Percentiles rank a stretch among this genome's conserved stretches.
Conservation (phyloP, 2,113 vertebrate species). For the Mus spicilegus region DNA sequence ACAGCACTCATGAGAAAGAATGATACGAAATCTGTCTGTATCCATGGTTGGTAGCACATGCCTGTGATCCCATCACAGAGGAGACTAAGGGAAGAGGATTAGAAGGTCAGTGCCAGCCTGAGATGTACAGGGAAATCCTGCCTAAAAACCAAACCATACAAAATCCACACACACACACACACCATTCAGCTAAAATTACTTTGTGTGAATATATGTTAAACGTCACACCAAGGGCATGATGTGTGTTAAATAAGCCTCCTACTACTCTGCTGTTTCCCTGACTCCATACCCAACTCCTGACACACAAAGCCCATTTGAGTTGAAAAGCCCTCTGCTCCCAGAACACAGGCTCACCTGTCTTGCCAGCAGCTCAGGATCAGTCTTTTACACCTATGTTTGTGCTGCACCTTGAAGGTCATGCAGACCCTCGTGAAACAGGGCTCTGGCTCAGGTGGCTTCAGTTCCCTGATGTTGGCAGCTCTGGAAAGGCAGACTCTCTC, state of each 20-base stretch:
- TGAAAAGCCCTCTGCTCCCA: neutral
- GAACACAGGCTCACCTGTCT: neutral
- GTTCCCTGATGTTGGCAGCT: constrained; percentile 80
- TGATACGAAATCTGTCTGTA: neutral
- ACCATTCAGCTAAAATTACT: neutral
- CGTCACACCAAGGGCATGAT: neutral
- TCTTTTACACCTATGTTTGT: neutral
- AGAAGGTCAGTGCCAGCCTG: neutral
- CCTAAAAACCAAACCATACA: neutral
- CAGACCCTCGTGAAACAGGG: constrained; percentile 79
- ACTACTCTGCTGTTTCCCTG: neutral
- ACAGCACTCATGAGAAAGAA: neutral
- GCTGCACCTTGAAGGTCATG: constrained; percentile 78
- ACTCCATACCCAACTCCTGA: neutral
- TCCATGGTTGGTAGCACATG: neutral
- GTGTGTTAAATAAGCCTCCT: neutral
- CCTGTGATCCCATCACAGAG: neutral
- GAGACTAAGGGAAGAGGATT: neutral
- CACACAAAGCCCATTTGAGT: neutral
- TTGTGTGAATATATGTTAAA: neutral
- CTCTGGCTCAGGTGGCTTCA: constrained; percentile 57
- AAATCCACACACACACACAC: neutral
- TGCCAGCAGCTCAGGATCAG: neutral
- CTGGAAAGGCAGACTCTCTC: constrained; percentile 82
- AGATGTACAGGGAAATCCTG: neutral